Percentiles rank a stretch among this genome's conserved stretches.
phyloP scores from a whole-genome alignment of 2,888 invertebrate genomes.

The Panorpa germanica region DNA sequence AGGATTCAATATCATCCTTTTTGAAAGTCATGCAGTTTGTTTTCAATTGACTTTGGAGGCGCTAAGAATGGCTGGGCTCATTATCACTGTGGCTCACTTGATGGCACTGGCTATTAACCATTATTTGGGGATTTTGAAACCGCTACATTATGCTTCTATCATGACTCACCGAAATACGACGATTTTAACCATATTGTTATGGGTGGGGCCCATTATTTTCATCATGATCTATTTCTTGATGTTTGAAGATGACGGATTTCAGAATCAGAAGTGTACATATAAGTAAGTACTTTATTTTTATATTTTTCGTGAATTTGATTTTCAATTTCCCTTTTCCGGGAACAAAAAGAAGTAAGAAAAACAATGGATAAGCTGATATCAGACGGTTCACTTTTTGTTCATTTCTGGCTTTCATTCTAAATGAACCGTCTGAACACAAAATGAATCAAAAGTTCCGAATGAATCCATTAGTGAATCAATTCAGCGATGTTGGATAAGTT shows the following conservation, averaged over 20 bases:
- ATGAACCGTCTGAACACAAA: too few species aligned
- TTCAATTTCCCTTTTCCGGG: too few species aligned
- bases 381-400: too few species aligned
- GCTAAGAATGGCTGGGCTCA: constrained; percentile 33
- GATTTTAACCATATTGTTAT: constrained; percentile 28
- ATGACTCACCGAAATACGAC: constrained; percentile 31
- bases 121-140: constrained; percentile 40
- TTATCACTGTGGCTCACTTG: constrained; percentile 41
- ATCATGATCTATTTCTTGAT: constrained; percentile 30
- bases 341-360: too few species aligned
- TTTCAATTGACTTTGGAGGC: constrained; percentile 20
- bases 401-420: too few species aligned
- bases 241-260: constrained; percentile 27
- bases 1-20: neutral
- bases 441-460: too few species aligned
- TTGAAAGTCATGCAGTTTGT: constrained; percentile 13
- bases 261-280: constrained; percentile 15
- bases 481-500: too few species aligned
- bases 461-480: too few species aligned
- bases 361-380: too few species aligned
- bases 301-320: too few species aligned
- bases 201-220: constrained; percentile 32
- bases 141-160: constrained; percentile 40
- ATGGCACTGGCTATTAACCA: constrained; percentile 43
- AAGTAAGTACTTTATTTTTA: constrained; percentile 10